Evolutionary conservation across 2,888 invertebrate genomes (phyloP).

Genomic region (Molorchus minor): DNA sequence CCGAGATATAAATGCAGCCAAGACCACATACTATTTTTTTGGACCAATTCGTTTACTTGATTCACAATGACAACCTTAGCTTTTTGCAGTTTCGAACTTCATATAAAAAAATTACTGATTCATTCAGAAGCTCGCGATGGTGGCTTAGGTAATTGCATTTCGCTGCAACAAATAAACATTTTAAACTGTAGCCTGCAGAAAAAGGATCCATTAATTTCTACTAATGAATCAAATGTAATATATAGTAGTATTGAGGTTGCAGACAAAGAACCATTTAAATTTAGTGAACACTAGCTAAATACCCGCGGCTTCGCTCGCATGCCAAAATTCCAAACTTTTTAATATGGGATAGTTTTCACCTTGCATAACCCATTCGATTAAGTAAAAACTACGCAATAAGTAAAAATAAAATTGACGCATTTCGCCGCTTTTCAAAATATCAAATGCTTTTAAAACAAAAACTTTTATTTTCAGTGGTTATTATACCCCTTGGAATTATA

Average conservation of each 20-base stretch:
- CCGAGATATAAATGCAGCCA: background rate
- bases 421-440: too few relatives aligned
- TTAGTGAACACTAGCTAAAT: background rate
- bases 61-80: background rate
- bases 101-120: slow-evolving; percentile 1
- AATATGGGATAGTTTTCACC: too few relatives aligned
- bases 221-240: background rate
- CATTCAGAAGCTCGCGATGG: slow-evolving; percentile 3
- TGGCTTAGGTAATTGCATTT: background rate
- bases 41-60: background rate
- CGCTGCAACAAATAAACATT: background rate
- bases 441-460: too few relatives aligned
- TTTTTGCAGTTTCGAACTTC: background rate
- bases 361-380: too few relatives aligned
- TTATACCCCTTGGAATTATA: too few relatives aligned
- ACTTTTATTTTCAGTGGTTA: too few relatives aligned
- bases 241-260: background rate
- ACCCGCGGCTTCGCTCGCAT: too few relatives aligned
- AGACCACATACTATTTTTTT: slow-evolving; percentile 2
- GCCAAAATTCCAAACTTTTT: too few relatives aligned
- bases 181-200: background rate
- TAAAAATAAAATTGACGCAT: too few relatives aligned
- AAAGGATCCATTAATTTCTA: background rate
- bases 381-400: too few relatives aligned
- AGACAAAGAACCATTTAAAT: background rate